A percentile compares a stretch with the other conserved stretches of the same genome.
Conservation (phyloP, 2,113 vertebrate species). For the Datnioides undecimradiatus region DNA sequence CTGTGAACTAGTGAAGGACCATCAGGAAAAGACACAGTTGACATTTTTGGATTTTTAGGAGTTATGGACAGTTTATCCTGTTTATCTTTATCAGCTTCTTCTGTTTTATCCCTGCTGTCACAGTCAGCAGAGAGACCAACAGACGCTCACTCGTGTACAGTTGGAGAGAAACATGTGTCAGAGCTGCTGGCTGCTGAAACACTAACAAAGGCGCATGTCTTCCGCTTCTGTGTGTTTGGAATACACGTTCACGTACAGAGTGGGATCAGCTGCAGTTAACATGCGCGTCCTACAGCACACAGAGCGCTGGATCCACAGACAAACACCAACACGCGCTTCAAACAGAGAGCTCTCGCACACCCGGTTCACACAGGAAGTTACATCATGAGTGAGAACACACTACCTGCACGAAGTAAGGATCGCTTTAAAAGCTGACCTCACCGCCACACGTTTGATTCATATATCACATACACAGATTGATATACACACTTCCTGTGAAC, state of each 20-base stretch:
- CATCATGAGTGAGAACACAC: neutral
- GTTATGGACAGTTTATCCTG: no score
- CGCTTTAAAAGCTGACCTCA: no score
- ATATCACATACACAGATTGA: no score
- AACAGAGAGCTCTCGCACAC: neutral
- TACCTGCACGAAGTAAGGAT: neutral
- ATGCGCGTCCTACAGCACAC: neutral
- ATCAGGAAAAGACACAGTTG: no score
- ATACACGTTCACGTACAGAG: neutral
- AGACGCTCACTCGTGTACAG: neutral
- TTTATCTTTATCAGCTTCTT: no score
- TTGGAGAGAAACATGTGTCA: neutral
- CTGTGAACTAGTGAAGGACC: neutral
- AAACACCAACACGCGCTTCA: slow-evolving; percentile 2
- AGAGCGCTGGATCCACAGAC: neutral
- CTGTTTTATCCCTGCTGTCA: neutral
- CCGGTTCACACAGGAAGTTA: neutral
- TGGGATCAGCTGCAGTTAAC: neutral
- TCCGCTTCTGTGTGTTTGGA: neutral
- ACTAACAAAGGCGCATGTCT: neutral
- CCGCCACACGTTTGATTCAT: no score
- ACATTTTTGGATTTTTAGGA: no score
- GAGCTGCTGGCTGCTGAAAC: neutral
- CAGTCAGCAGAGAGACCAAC: neutral
- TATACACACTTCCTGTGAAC: no score